Evolutionary conservation across 2,797 vertebrate genomes (phyloP).

Genomic region (Sebastes itinus): DNA sequence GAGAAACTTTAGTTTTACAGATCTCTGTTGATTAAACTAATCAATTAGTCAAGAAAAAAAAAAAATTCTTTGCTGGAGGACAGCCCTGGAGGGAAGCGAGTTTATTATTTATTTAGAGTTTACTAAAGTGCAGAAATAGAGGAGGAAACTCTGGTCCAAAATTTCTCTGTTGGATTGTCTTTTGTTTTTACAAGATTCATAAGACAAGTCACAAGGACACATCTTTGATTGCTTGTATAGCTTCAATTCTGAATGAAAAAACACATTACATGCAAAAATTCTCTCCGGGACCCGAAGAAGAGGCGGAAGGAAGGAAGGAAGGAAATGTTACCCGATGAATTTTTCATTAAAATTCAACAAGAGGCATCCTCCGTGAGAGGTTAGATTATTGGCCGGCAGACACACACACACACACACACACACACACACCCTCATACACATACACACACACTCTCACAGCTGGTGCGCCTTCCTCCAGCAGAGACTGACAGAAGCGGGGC

Average conservation of each 20-base stretch:
- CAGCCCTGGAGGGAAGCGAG: background rate
- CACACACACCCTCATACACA: background rate
- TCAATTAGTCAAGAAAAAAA: background rate
- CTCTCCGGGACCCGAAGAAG: conserved; percentile 14
- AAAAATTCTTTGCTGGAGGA: too few species aligned
- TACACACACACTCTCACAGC: conserved; percentile 54
- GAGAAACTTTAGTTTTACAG: background rate
- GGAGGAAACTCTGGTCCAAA: background rate
- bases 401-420: conserved; percentile 2
- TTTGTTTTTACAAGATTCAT: background rate
- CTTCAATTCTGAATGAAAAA: conserved; percentile 28
- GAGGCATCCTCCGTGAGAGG: conserved; percentile 75
- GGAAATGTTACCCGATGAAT: conserved; percentile 53
- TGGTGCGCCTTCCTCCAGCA: conserved; percentile 67
- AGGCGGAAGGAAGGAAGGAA: conserved; percentile 27
- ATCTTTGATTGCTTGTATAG: background rate
- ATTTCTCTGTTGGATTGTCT: background rate
- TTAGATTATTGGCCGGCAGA: conserved; percentile 75
- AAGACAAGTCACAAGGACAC: background rate
- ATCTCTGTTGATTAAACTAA: background rate
- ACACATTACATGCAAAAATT: conserved; percentile 27
- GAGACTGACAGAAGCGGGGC: conserved; percentile 77
- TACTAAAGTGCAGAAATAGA: background rate
- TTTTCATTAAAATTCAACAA: conserved; percentile 76
- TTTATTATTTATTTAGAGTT: too few species aligned